Evolutionary conservation across 2,888 invertebrate species (phyloP).

Genomic region (Phania funesta): DNA sequence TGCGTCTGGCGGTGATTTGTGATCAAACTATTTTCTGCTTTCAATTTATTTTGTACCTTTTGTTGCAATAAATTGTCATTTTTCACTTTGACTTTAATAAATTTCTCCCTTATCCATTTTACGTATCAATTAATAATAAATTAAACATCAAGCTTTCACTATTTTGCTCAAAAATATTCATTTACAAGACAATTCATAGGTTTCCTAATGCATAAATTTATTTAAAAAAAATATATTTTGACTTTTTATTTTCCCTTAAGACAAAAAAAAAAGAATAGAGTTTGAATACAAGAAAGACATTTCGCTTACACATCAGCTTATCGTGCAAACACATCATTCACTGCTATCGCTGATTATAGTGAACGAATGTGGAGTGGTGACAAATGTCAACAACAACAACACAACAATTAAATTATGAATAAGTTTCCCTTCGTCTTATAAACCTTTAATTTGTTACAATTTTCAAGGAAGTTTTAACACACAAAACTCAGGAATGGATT

Average conservation of each 20-base stretch:
- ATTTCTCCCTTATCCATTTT: conserved; percentile 15
- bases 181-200: background rate
- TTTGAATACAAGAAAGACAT: background rate
- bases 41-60: too few relatives aligned
- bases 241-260: background rate
- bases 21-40: too few relatives aligned
- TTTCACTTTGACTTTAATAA: background rate
- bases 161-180: background rate
- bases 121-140: conserved; percentile 17
- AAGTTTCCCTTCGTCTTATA: too few relatives aligned
- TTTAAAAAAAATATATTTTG: too few relatives aligned
- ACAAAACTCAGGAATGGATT: too few relatives aligned
- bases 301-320: conserved; percentile 5
- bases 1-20: too few relatives aligned
- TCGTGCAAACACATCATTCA: background rate
- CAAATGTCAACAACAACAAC: background rate
- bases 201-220: background rate
- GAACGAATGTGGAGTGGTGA: background rate
- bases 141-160: conserved; percentile 28
- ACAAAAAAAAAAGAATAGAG: background rate
- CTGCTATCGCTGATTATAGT: background rate
- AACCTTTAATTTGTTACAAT: too few relatives aligned
- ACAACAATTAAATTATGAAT: too few relatives aligned
- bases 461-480: too few relatives aligned
- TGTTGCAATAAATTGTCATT: background rate